A percentile compares a stretch with the other conserved stretches of the same genome.
These are phyloP conservation scores for Progne subis DNA, from an alignment of 2,113 vertebrate genomes.

Conservation along the genomic window DNA sequence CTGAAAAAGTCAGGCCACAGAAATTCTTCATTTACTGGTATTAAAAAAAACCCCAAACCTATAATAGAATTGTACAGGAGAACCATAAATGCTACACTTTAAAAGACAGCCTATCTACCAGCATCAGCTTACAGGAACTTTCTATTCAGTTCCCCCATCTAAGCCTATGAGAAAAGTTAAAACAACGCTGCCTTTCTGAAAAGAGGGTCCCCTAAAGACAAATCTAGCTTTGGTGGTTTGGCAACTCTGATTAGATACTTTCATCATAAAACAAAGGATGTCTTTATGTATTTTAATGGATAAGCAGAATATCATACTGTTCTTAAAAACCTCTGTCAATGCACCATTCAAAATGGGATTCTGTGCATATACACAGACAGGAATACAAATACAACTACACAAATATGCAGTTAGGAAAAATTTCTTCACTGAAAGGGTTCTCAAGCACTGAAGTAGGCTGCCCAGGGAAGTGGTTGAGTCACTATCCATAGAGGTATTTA, in stretches of 20 bases:
- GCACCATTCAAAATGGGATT: not conserved
- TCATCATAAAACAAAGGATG: not conserved
- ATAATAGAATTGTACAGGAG: not conserved
- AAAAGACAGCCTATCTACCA: not conserved
- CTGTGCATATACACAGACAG: fast-evolving
- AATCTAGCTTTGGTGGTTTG: not conserved
- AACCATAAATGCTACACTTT: not conserved
- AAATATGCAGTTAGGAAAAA: not conserved
- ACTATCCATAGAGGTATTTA: not conserved
- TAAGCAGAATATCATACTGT: not conserved
- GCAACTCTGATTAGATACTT: not conserved
- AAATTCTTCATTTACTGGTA: not conserved
- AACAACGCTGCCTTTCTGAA: not conserved
- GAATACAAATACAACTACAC: fast-evolving
- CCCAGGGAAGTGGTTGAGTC: not conserved
- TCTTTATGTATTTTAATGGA: not conserved
- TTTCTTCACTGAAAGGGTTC: not conserved
- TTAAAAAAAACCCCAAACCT: not conserved
- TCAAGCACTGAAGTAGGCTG: not conserved
- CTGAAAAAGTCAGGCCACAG: not conserved
- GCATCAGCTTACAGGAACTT: not conserved
- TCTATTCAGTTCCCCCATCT: not conserved
- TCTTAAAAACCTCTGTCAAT: not conserved
- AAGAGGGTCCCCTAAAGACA: not conserved
- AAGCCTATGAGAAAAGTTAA: not conserved